Evolutionary conservation across 1,140 invertebrate species (phyloP), one percentile per base, ranked within the genome.

Genomic region (Drosophila baimaii): DNA sequence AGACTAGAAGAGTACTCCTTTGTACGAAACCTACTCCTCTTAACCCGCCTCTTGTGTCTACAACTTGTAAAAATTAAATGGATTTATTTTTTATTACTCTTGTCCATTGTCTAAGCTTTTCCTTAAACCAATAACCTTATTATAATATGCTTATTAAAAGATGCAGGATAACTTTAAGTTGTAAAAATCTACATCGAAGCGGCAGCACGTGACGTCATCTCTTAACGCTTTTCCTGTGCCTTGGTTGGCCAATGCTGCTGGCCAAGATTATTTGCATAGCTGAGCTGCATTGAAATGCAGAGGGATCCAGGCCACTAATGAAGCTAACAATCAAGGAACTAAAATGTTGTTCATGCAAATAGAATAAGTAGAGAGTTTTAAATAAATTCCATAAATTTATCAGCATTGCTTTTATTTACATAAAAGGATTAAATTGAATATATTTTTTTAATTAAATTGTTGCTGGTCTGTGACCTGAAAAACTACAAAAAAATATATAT

Each of bases 251-350:
- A 27, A 21, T 43, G 15, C 19, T 43, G 21, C n/a, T 12, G 29
- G 39, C 7, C 29, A 27, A 31, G 31, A 63, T 35, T 35, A 44
- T 65, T 65, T 63, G 57, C 62, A 65, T 62, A 44, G 56, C 29
- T 15, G n/a, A 21, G 25, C 15, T 12, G 61, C 39, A 35, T 62
- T 44, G 39, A 13, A 65, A 62, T 44, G 62, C 39, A 27, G 19
- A n/a, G 9, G 0, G 8, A 19, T 27, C 12, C 12, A 19, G 39
- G 57, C 13, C 35, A 65, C 44, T 59, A 54, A 33, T 15, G 19
- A 37, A 23, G 31, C 19, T 27, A 21, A 35, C 21, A 62, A 39
- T 57, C 51, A 39, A 21, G 21, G 0, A 66, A 33, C 29, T 23
- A 27, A 44, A 64, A 65, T 35, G 59, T 12, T 17, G 31, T 63